Percentiles rank a stretch among this genome's conserved stretches.
phyloP scores from a whole-genome alignment of 2,797 vertebrate species.

The Eutrigla gurnardus region DNA sequence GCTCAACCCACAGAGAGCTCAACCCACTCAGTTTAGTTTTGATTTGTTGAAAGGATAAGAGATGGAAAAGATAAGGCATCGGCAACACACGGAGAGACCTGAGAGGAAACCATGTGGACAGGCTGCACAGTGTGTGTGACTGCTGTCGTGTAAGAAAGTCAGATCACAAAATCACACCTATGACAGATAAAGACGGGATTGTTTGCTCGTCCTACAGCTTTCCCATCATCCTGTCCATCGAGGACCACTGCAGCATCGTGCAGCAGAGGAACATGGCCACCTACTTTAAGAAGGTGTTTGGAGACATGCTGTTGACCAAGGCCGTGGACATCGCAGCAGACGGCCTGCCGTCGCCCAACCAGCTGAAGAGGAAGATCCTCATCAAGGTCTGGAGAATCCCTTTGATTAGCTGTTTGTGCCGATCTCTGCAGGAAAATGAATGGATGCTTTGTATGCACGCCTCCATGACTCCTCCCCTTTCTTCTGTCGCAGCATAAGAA shows the following conservation, averaged over 20 bases:
- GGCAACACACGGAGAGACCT: not conserved
- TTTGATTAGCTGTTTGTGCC: not conserved
- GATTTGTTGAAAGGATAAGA: not conserved
- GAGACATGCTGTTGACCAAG: constrained; percentile 96
- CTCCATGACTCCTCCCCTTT: not conserved
- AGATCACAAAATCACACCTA: not conserved
- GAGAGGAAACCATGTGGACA: constrained; percentile 12
- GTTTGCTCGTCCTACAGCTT: constrained; percentile 80
- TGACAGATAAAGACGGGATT: too few species aligned
- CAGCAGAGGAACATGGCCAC: constrained; percentile 99
- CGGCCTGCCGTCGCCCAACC: constrained; percentile 95
- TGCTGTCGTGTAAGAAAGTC: not conserved
- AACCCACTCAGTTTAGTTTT: not conserved
- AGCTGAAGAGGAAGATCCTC: constrained; percentile 97
- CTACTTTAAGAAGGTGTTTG: constrained; percentile 95
- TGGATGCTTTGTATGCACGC: not conserved
- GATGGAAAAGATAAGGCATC: constrained; percentile 14
- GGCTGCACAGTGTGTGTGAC: not conserved
- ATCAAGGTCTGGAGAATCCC: constrained; percentile 89
- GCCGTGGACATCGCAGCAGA: constrained; percentile 95
- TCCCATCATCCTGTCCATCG: constrained; percentile 96
- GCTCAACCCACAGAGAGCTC: not conserved
- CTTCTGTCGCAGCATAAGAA: constrained; percentile 93
- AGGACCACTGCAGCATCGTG: constrained; percentile 98
- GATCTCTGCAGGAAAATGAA: not conserved